phyloP scores from a whole-genome alignment of 2,113 vertebrate genomes.

The Melanostigma gelatinosum region DNA sequence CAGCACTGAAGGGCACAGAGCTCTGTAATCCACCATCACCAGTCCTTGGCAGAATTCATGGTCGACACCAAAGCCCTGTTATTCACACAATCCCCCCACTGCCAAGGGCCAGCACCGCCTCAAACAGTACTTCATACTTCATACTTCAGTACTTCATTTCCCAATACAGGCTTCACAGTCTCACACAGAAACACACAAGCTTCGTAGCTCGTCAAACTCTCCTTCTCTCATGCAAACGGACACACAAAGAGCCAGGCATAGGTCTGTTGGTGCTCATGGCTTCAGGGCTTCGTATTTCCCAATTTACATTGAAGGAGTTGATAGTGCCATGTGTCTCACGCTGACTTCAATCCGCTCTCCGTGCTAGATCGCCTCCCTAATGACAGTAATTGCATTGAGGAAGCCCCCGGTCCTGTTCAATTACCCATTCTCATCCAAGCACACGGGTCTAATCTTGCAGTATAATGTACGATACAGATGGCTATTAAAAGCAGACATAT shows the following conservation, averaged over 20 bases:
- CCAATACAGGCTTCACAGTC: slow-evolving; percentile 10
- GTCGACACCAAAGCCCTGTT: slow-evolving; percentile 60
- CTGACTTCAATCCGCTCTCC: slow-evolving; percentile 48
- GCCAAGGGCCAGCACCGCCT: neutral
- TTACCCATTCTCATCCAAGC: slow-evolving; percentile 65
- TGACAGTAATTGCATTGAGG: slow-evolving; percentile 71
- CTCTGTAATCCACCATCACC: slow-evolving; percentile 64
- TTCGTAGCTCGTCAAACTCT: slow-evolving; percentile 10
- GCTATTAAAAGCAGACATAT: slow-evolving; percentile 51
- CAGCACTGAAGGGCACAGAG: slow-evolving; percentile 60
- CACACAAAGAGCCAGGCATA: slow-evolving; percentile 8
- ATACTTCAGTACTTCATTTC: no score
- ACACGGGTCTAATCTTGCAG: slow-evolving; percentile 56
- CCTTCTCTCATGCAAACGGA: neutral
- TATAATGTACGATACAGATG: slow-evolving; percentile 64
- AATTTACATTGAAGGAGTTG: slow-evolving; percentile 28
- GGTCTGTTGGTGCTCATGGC: slow-evolving; percentile 9
- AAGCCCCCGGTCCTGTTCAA: slow-evolving; percentile 75
- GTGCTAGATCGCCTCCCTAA: slow-evolving; percentile 59
- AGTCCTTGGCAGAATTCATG: slow-evolving; percentile 53
- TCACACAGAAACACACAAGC: slow-evolving; percentile 21
- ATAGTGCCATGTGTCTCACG: slow-evolving; percentile 33
- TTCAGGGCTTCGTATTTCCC: slow-evolving; percentile 40
- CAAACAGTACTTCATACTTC: slow-evolving; percentile 27
- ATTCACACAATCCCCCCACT: slow-evolving; percentile 43